Evolutionary conservation across 2,113 vertebrate genomes (phyloP), one percentile per base, ranked within the genome.

Genomic region (Poeciliopsis prolifica): DNA sequence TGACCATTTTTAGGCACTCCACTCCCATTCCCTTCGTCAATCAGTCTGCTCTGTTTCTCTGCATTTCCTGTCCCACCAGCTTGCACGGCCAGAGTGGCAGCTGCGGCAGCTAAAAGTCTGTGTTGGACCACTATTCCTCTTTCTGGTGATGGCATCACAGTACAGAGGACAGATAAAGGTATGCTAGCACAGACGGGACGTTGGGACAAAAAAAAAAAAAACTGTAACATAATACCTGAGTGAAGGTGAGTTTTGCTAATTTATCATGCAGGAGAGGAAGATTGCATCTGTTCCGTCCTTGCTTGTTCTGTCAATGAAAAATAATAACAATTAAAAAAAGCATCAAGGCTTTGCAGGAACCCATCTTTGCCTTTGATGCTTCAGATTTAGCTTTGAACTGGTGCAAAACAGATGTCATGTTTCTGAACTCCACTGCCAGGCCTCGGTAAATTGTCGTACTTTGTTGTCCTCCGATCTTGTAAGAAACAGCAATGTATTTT

Each of bases 361-460:
- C 76, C 42, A 61, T 70, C 29, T 61, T 61, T 81, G 24, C 78
- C 79, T 84, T 87, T 89, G 82, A 89, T 81, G 75, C 80, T 77
- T 30, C 31, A 40, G 77, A 89, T 87, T 86, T 83, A 60, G 70
- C 86, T 79, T 70, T 79, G 61, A 88, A 86, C 67, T 37, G 30
- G 40, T 33, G 29, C 77, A 85, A 65, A 87, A 76, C 85, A 88
- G 85, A 82, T 75, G 81, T 73, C 28, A 12, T 81, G 85, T 86
- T 85, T 80, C 71, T 69, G 63, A 81, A 42, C 67, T 44, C 80
- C 68, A 64, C 89, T 83, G 88, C 87, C 84, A 80, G 86, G 74
- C 68, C 87, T 87, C 54, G 85, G 82, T 85, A 28, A 61, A 85
- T 75, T 68, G 78, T 79, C 80, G 33, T 29, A 74, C 74, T 48